These are phyloP conservation scores for Heterohyrax brucei DNA, from an alignment of 2,797 vertebrate species.

Conservation along the genomic window DNA sequence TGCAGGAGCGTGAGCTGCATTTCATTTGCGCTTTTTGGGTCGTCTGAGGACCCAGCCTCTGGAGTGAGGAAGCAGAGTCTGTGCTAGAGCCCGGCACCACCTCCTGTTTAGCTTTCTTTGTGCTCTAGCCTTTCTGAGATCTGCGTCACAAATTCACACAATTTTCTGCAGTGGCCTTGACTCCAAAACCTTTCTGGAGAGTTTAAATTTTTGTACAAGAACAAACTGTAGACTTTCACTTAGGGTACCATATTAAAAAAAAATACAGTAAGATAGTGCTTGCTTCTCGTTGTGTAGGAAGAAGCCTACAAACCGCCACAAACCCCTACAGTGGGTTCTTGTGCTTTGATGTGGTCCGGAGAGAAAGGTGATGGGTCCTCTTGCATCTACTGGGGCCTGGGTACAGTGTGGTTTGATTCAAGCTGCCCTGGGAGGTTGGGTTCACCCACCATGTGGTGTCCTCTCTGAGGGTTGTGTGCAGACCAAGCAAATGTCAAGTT, in stretches of 20 bases:
- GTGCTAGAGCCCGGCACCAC: background rate
- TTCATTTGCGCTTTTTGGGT: conserved; percentile 69
- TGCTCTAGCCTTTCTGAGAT: background rate
- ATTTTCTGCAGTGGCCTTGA: background rate
- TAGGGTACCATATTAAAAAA: too few species aligned
- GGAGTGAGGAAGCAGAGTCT: conserved; percentile 28
- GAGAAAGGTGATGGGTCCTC: background rate
- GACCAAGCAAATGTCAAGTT: background rate
- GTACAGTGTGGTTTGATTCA: background rate
- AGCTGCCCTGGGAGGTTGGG: background rate
- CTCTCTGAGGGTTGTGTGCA: background rate
- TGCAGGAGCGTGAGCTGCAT: conserved; percentile 73
- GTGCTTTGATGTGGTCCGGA: background rate
- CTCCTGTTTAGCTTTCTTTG: conserved; percentile 15
- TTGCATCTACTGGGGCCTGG: background rate
- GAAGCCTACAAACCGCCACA: background rate
- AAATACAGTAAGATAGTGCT: background rate
- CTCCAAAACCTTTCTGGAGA: background rate
- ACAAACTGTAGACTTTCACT: too few species aligned
- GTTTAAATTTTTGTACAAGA: background rate
- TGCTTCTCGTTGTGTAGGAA: background rate
- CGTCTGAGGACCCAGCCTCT: conserved; percentile 69
- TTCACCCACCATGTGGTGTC: background rate
- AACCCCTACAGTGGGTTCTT: background rate
- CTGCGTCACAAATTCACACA: background rate